Conservation (phyloP, 2,113 vertebrate genomes). For the Brachyistius frenatus region DNA sequence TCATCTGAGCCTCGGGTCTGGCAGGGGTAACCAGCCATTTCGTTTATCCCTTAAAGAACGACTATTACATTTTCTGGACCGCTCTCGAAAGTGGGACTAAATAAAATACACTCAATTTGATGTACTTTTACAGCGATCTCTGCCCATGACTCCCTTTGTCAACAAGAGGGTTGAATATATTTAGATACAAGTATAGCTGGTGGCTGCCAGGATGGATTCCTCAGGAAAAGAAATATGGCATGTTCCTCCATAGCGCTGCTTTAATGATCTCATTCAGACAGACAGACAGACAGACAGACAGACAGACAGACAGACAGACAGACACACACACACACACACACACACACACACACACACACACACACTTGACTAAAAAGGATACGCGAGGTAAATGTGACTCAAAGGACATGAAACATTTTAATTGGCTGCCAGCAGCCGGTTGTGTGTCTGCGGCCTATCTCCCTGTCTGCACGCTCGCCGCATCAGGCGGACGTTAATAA, state of each 20-base stretch:
- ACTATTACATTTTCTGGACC: slow-evolving; percentile 71
- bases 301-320: background rate
- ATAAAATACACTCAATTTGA: slow-evolving; percentile 51
- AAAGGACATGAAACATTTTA: slow-evolving; percentile 57
- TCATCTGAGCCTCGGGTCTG: slow-evolving; percentile 72
- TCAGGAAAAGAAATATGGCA: slow-evolving; percentile 63
- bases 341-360: slow-evolving; percentile 1
- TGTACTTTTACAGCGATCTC: slow-evolving; percentile 65
- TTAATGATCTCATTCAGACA: slow-evolving; percentile 60
- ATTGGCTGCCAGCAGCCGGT: slow-evolving; percentile 68
- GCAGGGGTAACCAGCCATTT: slow-evolving; percentile 76
- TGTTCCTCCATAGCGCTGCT: slow-evolving; percentile 38
- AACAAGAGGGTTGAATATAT: slow-evolving; percentile 69
- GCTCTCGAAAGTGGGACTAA: slow-evolving; percentile 58
- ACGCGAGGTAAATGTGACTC: slow-evolving; percentile 62
- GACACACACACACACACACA: background rate
- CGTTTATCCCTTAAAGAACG: slow-evolving; percentile 77
- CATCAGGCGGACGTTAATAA: slow-evolving; percentile 64
- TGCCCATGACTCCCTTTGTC: slow-evolving; percentile 65
- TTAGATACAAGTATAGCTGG: slow-evolving; percentile 67
- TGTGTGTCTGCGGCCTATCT: slow-evolving; percentile 61
- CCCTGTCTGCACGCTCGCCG: slow-evolving; percentile 41
- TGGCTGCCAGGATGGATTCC: slow-evolving; percentile 59
- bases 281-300: slow-evolving; percentile 15
- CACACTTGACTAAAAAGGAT: slow-evolving; percentile 36